Evolutionary conservation across 2,113 vertebrate species (phyloP).

Genomic region (Lasiurus borealis): DNA sequence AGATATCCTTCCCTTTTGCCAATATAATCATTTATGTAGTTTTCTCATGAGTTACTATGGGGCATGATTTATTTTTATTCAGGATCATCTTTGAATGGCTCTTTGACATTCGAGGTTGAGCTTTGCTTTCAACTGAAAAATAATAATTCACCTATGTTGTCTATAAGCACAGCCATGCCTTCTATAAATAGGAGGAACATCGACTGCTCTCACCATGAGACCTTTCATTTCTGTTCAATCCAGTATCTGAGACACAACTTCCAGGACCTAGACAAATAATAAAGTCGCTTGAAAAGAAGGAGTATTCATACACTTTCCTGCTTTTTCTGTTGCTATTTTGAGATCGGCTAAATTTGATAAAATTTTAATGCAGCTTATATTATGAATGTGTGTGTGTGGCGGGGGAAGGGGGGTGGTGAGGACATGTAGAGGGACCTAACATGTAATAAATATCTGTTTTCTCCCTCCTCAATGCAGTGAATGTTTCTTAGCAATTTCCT

Average conservation of each 20-base stretch:
- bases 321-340: slow-evolving; percentile 12
- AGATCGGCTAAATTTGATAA: not conserved
- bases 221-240: slow-evolving; percentile 23
- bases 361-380: not conserved
- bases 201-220: not conserved
- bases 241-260: slow-evolving; percentile 23
- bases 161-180: slow-evolving; percentile 9
- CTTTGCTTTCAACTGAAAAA: slow-evolving; percentile 68
- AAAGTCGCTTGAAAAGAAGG: not conserved
- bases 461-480: not conserved
- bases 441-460: not conserved
- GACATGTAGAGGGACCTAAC: not conserved
- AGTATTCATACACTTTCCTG: not conserved
- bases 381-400: not conserved
- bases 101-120: slow-evolving; percentile 70
- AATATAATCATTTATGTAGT: slow-evolving; percentile 32
- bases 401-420: no score
- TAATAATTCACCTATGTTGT: slow-evolving; percentile 63
- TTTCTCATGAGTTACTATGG: slow-evolving; percentile 62
- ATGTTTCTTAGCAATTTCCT: not conserved
- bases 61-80: slow-evolving; percentile 73
- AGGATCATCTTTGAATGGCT: slow-evolving; percentile 73
- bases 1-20: slow-evolving; percentile 48
- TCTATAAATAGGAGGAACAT: slow-evolving; percentile 22
- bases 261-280: not conserved